These are phyloP conservation scores for Patagioenas fasciata DNA, from an alignment of 2,113 vertebrate genomes.

Conservation along the genomic window DNA sequence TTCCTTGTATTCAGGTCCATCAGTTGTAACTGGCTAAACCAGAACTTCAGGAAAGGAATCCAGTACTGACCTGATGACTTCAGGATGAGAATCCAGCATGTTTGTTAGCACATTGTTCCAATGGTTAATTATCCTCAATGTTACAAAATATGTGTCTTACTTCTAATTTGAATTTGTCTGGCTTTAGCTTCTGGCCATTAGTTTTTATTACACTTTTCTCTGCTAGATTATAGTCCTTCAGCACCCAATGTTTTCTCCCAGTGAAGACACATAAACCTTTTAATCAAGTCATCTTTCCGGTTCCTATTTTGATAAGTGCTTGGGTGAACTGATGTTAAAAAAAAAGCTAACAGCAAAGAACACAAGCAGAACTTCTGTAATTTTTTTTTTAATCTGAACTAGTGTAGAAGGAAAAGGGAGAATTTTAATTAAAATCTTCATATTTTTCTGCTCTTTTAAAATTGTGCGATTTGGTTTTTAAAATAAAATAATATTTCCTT, in stretches of 20 bases:
- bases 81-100: neutral
- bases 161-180: neutral
- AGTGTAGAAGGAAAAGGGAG: too few species aligned
- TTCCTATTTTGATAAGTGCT: neutral
- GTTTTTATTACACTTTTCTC: neutral
- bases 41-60: neutral
- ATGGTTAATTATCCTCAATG: neutral
- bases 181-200: neutral
- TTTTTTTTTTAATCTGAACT: neutral
- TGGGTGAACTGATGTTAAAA: neutral
- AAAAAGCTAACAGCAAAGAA: neutral
- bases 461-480: too few species aligned
- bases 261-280: neutral
- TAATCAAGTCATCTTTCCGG: neutral
- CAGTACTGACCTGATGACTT: neutral
- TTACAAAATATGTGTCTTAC: neutral
- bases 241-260: neutral
- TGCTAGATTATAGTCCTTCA: neutral
- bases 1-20: neutral
- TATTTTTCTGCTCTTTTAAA: neutral
- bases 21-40: neutral
- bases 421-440: too few species aligned
- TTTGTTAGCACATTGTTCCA: neutral
- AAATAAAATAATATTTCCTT: neutral
- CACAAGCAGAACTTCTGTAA: neutral